Evolutionary conservation across 2,113 vertebrate genomes (phyloP), one percentile per base, ranked within the genome.

Genomic region (Elachura formosa): DNA sequence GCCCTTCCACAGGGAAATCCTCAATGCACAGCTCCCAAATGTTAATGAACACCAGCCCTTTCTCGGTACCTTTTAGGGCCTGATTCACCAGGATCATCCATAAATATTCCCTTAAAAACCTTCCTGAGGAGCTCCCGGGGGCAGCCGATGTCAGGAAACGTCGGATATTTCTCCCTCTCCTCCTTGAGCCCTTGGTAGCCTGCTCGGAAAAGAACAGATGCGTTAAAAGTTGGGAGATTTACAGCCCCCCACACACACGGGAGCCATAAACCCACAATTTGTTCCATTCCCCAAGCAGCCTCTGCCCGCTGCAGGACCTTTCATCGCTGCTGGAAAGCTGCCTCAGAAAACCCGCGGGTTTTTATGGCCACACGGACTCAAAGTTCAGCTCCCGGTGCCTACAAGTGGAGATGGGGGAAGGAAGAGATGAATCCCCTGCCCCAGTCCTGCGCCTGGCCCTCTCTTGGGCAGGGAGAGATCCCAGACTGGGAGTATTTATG

Each of bases 91-190:
- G 18, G 90, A 94, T 95, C 96, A 91, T 97, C 96, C 96, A 97
- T 97, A 97, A 97, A 97, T 97, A 97, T 95, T 96, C 71, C 95
- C 90, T 93, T 91, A 84, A 96, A 96, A 93, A 95, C 95, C 82
- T 96, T 94, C 83, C 88, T 13, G 91, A 92, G 94, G 68, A 73
- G 10, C 83, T 95, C 96, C 95, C 67, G 6, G 36, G 92, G 95
- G 96, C 74, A 75, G 87, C 62, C 85, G 1, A 19, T 64, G 69
- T 87, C 96, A 94, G 96, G 96, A 97, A 96, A 87, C 71, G 96
- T 96, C 90, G 72, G 96, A 34, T 89, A 56, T 89, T 85, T 89
- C 94, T 85, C 96, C 91, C 64, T 90, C 96, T 95, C 89, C 92
- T 94, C 89, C 94, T 49, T 0, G 11, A 94, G 96, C 75, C 6